Percentiles rank a stretch among this genome's conserved stretches.
These are phyloP conservation scores for Antennarius striatus DNA, from an alignment of 2,113 vertebrate genomes.

Conservation along the genomic window DNA sequence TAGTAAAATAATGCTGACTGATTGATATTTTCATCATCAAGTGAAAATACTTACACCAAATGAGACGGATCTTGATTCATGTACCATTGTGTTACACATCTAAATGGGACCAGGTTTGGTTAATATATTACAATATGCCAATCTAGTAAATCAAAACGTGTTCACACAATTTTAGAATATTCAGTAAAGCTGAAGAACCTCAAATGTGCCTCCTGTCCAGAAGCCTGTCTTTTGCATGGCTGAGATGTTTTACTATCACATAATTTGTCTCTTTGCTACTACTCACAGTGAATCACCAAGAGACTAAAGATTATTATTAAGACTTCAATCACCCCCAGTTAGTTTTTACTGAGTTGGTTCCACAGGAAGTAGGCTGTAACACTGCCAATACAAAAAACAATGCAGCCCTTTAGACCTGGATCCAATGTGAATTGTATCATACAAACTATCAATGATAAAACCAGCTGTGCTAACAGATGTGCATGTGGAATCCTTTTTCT, in stretches of 20 bases:
- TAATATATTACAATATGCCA: neutral
- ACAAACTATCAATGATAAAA: slow-evolving; percentile 60
- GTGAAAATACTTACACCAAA: too few relatives aligned
- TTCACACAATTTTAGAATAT: neutral
- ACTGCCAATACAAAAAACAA: slow-evolving; percentile 39
- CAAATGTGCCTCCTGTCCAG: neutral
- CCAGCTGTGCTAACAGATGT: slow-evolving; percentile 75
- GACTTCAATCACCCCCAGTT: slow-evolving; percentile 6
- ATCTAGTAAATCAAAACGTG: neutral
- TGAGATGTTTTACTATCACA: slow-evolving; percentile 21
- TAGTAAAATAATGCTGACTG: too few relatives aligned
- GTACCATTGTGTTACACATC: too few relatives aligned
- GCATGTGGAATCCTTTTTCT: slow-evolving; percentile 54
- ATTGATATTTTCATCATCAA: too few relatives aligned
- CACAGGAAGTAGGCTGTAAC: slow-evolving; percentile 37
- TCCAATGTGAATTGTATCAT: slow-evolving; percentile 54
- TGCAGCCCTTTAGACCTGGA: slow-evolving; percentile 36
- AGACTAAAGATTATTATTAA: too few relatives aligned
- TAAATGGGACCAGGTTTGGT: slow-evolving; percentile 4
- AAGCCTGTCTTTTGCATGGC: neutral
- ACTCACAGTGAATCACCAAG: neutral
- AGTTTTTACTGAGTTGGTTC: slow-evolving; percentile 14
- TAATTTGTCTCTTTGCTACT: slow-evolving; percentile 9
- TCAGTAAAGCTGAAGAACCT: neutral
- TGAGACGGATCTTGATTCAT: too few relatives aligned